Evolutionary conservation across 1,140 invertebrate genomes (phyloP).

Genomic region (Protaetia brevitarsis): DNA sequence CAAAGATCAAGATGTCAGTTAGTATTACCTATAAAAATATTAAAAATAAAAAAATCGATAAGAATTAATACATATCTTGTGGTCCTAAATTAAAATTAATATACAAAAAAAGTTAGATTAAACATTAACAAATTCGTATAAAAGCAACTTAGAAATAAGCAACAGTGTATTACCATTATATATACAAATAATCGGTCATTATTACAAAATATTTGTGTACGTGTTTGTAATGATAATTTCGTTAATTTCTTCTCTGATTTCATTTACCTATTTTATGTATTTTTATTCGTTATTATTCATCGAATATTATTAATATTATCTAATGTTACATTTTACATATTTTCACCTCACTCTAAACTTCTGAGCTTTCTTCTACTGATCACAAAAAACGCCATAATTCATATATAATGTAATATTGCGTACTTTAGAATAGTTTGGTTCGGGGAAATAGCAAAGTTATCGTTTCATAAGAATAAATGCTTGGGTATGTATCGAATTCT

Average conservation of each 20-base stretch:
- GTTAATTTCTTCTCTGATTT: background rate
- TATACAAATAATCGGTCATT: background rate
- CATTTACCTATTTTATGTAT: background rate
- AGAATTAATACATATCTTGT: background rate
- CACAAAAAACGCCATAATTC: background rate
- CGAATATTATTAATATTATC: background rate
- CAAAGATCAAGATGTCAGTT: conserved; percentile 11
- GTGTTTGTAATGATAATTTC: background rate
- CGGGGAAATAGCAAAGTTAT: conserved; percentile 19
- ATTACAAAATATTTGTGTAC: conserved; percentile 4
- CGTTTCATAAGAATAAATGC: background rate
- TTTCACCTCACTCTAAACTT: conserved; percentile 9
- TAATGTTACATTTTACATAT: conserved; percentile 3
- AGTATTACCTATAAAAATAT: background rate
- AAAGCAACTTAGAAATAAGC: background rate
- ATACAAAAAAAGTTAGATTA: background rate
- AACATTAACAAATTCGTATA: no score
- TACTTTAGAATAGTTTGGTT: conserved; percentile 23
- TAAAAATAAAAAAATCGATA: background rate
- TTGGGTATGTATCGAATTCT: background rate
- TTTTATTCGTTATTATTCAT: background rate
- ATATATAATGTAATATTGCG: background rate
- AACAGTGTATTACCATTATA: background rate
- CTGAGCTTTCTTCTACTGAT: background rate
- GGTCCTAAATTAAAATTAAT: background rate